These are phyloP conservation scores for Porites lutea DNA, from an alignment of 64 coral and sea anemone genomes.

Conservation along the genomic window DNA sequence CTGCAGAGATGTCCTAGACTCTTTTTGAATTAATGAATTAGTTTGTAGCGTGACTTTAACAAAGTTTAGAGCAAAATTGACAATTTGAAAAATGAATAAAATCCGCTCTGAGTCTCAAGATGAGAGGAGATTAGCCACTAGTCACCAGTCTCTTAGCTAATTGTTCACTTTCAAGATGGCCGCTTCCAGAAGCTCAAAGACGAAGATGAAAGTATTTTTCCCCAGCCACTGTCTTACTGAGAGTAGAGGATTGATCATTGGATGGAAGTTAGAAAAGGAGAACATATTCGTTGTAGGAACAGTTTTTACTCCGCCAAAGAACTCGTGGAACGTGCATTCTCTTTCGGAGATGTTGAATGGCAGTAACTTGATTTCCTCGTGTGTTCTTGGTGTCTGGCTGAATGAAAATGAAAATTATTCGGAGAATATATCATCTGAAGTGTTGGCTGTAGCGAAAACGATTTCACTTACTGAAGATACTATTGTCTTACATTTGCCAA, in stretches of 20 bases:
- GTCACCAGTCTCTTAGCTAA: no score
- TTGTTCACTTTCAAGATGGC: constrained; percentile 7
- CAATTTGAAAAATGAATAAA: no score
- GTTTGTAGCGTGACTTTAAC: no score
- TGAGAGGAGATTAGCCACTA: no score
- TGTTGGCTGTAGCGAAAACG: not conserved
- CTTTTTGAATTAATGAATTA: no score
- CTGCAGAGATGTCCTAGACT: no score
- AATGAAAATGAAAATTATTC: not conserved
- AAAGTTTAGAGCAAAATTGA: no score
- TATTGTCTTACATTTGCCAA: not conserved
- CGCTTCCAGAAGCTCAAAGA: not conserved
- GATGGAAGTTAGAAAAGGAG: not conserved
- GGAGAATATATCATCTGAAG: not conserved
- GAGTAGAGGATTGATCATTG: constrained; percentile 55
- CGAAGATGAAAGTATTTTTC: constrained; percentile 53
- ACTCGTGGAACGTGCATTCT: not conserved
- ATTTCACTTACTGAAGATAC: not conserved
- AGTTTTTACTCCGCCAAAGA: not conserved
- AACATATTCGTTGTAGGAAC: constrained; percentile 2
- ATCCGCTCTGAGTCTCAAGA: no score
- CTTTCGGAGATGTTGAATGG: not conserved
- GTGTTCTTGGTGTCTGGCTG: constrained; percentile 50
- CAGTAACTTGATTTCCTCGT: not conserved
- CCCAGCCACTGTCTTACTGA: constrained; percentile 34